Evolutionary conservation across 2,113 vertebrate genomes (phyloP).

Genomic region (Lampris incognitus): DNA sequence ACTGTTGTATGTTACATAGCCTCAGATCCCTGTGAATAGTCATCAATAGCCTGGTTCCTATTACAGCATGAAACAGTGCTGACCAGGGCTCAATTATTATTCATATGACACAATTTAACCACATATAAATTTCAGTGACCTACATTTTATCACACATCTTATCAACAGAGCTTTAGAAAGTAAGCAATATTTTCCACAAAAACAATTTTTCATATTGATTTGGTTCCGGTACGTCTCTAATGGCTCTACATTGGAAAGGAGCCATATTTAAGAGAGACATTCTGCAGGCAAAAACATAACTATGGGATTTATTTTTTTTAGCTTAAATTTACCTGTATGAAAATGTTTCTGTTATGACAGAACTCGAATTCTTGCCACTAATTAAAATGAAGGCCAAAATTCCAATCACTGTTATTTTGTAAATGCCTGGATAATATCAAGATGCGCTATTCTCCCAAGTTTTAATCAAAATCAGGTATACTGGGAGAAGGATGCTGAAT

Average conservation of each 20-base stretch:
- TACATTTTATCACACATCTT: slow-evolving; percentile 43
- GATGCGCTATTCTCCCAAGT: no score
- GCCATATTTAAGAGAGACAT: neutral
- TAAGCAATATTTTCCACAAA: slow-evolving; percentile 48
- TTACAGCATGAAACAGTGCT: slow-evolving; percentile 25
- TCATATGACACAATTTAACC: slow-evolving; percentile 38
- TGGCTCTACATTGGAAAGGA: neutral
- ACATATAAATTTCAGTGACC: slow-evolving; percentile 35
- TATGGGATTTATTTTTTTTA: slow-evolving; percentile 15
- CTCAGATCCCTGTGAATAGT: slow-evolving; percentile 19
- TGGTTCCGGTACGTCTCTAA: neutral
- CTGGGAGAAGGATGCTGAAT: no score
- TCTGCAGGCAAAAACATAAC: neutral
- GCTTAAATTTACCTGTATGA: slow-evolving; percentile 43
- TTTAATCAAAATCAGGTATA: no score
- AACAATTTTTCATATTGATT: slow-evolving; percentile 30
- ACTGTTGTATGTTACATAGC: slow-evolving; percentile 33
- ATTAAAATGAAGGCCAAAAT: no score
- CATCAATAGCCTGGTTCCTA: slow-evolving; percentile 5
- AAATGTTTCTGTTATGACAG: neutral
- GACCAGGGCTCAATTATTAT: slow-evolving; percentile 36
- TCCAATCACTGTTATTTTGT: no score
- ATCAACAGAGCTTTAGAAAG: slow-evolving; percentile 21
- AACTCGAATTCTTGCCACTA: no score
- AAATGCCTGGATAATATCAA: no score